Evolutionary conservation across 2,888 invertebrate genomes (phyloP), one percentile per base, ranked within the genome.

Genomic region (Strigamia maritima): DNA sequence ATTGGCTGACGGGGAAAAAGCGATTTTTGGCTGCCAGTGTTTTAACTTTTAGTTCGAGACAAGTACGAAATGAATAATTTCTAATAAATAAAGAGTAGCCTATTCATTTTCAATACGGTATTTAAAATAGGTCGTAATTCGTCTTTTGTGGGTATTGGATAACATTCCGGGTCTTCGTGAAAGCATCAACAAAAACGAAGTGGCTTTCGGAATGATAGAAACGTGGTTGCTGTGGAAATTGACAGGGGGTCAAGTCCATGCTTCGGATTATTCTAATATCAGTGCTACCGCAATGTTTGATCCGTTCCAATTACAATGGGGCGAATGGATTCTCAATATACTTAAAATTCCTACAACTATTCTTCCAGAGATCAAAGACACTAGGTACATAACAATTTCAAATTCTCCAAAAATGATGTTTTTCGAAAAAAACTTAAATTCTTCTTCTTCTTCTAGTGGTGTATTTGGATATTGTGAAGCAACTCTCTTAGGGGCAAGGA

Each of bases 221-320:
- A 94, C 96, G 0, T 99, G 97, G 96, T 88, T 98, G 76, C 85
- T 97, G 79, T 92, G 95, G 87, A 94, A 93, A 88, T 87, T 97
- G 78, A 92, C 90, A 1, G 87, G 86, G 81, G 86, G 84, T 31
- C 82, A 87, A 86, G 85, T 90, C 31, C 94, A 94, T 86, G 90
- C 94, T 80, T 93, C 94, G 0, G 98, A 99, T 84, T 91, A 92
- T n/a, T 94, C 95, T 0, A 94, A 92, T 82, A 95, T 95, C 0
- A 93, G 95, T 44, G 92, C 94, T 1, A 96, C 97, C 0, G 98
- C 96, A 1, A 89, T 98, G 83, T 98, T 90, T 85, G 98, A 98
- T 86, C 97, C 97, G 0, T 98, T 95, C 40, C 38, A 88, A 81
- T 89, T 94, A 88, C 88, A 90, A 81, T 98, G 97, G 96, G 93